Conservation (phyloP, 1,140 invertebrate species). For the Sinonovacula constricta region DNA sequence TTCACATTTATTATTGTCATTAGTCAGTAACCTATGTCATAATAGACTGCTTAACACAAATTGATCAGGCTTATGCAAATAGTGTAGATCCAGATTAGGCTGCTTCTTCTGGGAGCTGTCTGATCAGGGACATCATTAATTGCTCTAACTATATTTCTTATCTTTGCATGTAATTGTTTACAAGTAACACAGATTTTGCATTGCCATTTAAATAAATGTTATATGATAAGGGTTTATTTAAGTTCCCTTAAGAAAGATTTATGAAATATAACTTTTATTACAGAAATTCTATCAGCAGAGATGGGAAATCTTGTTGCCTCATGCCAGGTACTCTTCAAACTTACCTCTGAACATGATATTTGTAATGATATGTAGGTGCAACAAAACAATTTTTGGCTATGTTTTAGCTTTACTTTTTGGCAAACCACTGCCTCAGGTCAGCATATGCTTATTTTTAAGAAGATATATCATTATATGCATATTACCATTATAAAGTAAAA, state of each 20-base stretch:
- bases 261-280: slow-evolving; percentile 39
- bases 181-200: neutral
- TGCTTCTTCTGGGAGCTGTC: neutral
- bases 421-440: neutral
- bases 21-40: no score
- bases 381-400: slow-evolving; percentile 4
- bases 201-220: slow-evolving; percentile 5
- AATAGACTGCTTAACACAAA: no score
- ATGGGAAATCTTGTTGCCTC: slow-evolving; percentile 73
- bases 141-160: neutral
- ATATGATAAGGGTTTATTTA: neutral
- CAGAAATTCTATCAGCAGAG: slow-evolving; percentile 71
- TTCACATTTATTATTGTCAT: no score
- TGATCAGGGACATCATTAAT: neutral
- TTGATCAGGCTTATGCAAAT: no score
- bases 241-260: neutral
- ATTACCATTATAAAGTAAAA: neutral
- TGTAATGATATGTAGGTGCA: neutral
- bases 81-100: no score
- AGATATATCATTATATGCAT: neutral
- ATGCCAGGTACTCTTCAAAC: slow-evolving; percentile 72
- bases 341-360: neutral
- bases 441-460: neutral
- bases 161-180: neutral
- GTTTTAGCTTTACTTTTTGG: neutral